Evolutionary conservation across 1,140 invertebrate genomes (phyloP).

Genomic region (Lasioglossum albipes): DNA sequence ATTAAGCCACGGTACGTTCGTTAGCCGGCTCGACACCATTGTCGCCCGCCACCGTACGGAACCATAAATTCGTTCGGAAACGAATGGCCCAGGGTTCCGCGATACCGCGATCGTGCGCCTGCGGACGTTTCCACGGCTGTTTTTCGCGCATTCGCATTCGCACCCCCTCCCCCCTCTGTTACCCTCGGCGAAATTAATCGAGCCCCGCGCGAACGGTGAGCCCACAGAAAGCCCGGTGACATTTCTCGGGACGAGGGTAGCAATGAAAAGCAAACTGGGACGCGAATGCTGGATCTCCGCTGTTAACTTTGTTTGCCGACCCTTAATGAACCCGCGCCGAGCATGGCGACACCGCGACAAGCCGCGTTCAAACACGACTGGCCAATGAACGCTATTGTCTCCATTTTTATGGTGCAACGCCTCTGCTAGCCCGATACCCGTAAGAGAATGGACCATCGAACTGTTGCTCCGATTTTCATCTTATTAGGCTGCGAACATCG

Average conservation of each 20-base stretch:
- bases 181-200: slow-evolving; percentile 46
- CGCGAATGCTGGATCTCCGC: background rate
- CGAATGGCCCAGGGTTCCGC: slow-evolving; percentile 47
- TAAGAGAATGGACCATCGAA: background rate
- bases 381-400: background rate
- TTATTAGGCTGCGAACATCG: too few species aligned
- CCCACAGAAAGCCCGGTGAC: background rate
- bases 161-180: too few species aligned
- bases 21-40: slow-evolving; percentile 62
- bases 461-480: too few species aligned
- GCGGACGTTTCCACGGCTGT: slow-evolving; percentile 38
- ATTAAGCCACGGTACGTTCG: slow-evolving; percentile 69
- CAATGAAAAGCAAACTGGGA: background rate
- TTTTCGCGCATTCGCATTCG: slow-evolving; percentile 33
- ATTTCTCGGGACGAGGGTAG: background rate
- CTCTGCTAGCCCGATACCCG: background rate
- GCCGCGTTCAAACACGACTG: background rate
- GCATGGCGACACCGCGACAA: background rate
- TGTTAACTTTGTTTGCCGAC: background rate
- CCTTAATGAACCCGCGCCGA: background rate
- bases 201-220: background rate
- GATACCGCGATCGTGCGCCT: slow-evolving; percentile 4
- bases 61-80: slow-evolving; percentile 63
- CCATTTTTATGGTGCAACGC: background rate
- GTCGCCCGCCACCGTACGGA: slow-evolving; percentile 50